Conservation (phyloP, 2,113 vertebrate genomes). For the Vulpes vulpes region DNA sequence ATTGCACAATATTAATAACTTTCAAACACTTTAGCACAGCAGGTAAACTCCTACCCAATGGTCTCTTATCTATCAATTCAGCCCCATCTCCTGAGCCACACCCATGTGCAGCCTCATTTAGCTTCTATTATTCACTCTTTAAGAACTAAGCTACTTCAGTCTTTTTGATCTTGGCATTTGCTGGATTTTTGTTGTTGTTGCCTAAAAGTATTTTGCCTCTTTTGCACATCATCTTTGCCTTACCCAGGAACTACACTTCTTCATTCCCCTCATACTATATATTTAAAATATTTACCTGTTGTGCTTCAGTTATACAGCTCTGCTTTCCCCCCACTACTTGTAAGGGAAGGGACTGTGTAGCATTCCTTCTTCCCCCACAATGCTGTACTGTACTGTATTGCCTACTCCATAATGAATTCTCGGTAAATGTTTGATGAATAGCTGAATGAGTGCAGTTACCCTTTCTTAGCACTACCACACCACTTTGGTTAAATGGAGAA, state of each 20-base stretch:
- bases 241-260: not conserved
- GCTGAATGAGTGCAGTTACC: not conserved
- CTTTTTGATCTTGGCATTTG: not conserved
- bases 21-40: not conserved
- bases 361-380: not conserved
- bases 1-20: not conserved
- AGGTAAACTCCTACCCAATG: not conserved
- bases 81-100: not conserved
- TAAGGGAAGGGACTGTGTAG: not conserved
- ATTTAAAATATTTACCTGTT: not conserved
- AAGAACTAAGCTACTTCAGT: rapidly evolving
- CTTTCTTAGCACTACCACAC: not conserved
- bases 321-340: not conserved
- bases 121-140: not conserved
- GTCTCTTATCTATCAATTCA: not conserved
- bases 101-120: too few relatives aligned
- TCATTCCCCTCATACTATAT: not conserved
- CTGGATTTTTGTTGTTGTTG: not conserved
- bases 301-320: not conserved
- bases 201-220: not conserved
- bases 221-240: not conserved
- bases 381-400: rapidly evolving
- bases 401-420: not conserved
- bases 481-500: conserved; percentile 9
- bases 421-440: not conserved